Conservation (phyloP, 2,113 vertebrate species). For the Pelodiscus sinensis region DNA sequence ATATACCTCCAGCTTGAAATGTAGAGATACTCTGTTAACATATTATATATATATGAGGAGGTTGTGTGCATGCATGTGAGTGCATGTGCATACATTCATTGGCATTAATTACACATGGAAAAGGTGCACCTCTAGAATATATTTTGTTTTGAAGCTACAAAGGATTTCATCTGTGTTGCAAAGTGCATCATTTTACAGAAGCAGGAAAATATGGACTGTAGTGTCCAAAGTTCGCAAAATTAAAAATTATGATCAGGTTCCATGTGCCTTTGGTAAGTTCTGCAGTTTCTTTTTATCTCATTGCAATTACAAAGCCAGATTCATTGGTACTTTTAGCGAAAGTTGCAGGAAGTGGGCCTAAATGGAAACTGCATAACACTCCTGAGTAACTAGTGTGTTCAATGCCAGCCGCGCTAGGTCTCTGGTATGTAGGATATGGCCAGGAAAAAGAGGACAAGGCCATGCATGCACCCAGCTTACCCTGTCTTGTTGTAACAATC, state of each 20-base stretch:
- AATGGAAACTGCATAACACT: background rate
- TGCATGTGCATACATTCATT: too few relatives aligned
- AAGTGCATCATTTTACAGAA: background rate
- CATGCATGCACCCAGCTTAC: background rate
- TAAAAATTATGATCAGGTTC: too few relatives aligned
- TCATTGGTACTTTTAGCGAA: background rate
- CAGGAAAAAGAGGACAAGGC: background rate
- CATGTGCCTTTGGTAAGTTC: too few relatives aligned
- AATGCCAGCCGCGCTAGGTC: background rate
- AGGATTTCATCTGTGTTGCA: background rate
- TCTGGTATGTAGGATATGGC: background rate
- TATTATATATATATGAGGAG: too few relatives aligned
- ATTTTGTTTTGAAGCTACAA: background rate
- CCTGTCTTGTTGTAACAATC: background rate
- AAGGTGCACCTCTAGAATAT: background rate
- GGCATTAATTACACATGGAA: background rate
- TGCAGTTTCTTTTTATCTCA: too few relatives aligned
- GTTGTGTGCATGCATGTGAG: too few relatives aligned
- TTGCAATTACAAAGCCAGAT: too few relatives aligned
- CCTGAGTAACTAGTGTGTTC: too few relatives aligned
- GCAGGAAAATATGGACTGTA: background rate
- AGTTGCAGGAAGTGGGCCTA: background rate
- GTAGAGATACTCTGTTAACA: background rate
- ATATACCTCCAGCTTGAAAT: background rate
- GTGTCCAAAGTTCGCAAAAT: too few relatives aligned